These are phyloP conservation scores for Drosophila histrio DNA, from an alignment of 2,888 invertebrate genomes.

Conservation along the genomic window DNA sequence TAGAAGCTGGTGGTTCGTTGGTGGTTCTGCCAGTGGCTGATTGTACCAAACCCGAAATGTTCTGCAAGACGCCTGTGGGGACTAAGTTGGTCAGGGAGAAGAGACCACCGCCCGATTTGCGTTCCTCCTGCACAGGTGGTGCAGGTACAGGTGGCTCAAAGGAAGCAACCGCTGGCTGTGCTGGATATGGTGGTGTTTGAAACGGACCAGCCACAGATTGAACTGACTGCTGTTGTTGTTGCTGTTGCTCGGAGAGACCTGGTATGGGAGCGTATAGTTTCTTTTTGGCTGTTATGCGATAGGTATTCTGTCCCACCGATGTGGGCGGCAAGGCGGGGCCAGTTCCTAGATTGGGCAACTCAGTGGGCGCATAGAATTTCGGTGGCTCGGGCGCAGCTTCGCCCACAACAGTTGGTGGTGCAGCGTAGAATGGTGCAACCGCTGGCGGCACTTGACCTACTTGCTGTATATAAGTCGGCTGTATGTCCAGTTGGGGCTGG, in stretches of 20 bases:
- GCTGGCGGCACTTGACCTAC: conserved; percentile 16
- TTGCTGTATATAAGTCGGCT: conserved; percentile 76
- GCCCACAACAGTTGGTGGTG: conserved; percentile 41
- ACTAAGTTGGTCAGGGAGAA: conserved; percentile 82
- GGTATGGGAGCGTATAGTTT: conserved; percentile 92
- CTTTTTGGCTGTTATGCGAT: conserved; percentile 88
- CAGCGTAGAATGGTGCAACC: conserved; percentile 66
- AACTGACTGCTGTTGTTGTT: conserved; percentile 8
- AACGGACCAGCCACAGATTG: conserved; percentile 25
- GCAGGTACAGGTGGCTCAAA: conserved; percentile 14
- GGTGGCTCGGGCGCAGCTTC: conserved; percentile 75
- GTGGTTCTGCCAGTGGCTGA: conserved; percentile 75
- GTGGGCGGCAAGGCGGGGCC: conserved; percentile 30
- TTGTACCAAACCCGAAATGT: conserved; percentile 82
- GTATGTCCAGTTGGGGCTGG: conserved; percentile 77
- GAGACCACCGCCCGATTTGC: conserved; percentile 71
- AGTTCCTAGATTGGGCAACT: conserved; percentile 60
- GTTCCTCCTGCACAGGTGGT: conserved; percentile 54
- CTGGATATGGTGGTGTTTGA: conserved; percentile 65
- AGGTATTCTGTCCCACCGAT: conserved; percentile 84
- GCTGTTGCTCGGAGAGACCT: conserved; percentile 85
- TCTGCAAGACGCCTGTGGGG: conserved; percentile 81
- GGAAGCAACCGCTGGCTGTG: conserved; percentile 22
- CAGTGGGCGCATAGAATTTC: conserved; percentile 82
- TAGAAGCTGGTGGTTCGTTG: conserved; percentile 14